phyloP scores from a whole-genome alignment of 2,888 invertebrate species.

The Thalpophila matura region DNA sequence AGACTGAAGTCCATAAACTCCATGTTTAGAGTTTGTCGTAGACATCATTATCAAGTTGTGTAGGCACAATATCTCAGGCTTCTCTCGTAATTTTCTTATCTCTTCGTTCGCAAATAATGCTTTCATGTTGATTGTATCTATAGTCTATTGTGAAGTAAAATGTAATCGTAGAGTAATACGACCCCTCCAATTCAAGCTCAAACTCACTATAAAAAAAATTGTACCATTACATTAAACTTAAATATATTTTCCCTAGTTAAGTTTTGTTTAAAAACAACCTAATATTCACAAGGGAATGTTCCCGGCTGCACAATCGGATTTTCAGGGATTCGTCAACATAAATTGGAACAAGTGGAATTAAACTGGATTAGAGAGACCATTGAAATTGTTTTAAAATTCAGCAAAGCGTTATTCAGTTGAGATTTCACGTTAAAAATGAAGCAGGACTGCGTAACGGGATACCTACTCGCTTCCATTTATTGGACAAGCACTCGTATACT shows the following conservation, averaged over 20 bases:
- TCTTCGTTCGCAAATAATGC: slow-evolving; percentile 66
- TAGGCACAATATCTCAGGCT: slow-evolving; percentile 60
- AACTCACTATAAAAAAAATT: not conserved
- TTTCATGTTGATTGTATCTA: slow-evolving; percentile 50
- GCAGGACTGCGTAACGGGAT: not conserved
- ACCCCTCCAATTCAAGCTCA: slow-evolving; percentile 10
- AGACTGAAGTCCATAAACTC: slow-evolving; percentile 35
- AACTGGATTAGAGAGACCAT: slow-evolving; percentile 39
- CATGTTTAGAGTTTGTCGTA: slow-evolving; percentile 42
- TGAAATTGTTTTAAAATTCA: slow-evolving; percentile 46
- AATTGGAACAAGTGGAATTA: slow-evolving; percentile 44
- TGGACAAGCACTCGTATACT: not conserved
- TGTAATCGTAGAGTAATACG: slow-evolving; percentile 13
- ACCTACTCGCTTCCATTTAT: slow-evolving; percentile 17
- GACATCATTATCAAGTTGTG: slow-evolving; percentile 42
- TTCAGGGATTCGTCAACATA: slow-evolving; percentile 44
- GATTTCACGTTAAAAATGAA: slow-evolving; percentile 25
- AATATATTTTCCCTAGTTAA: slow-evolving; percentile 15
- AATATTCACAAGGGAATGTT: slow-evolving; percentile 19
- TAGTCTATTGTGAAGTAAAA: slow-evolving; percentile 30
- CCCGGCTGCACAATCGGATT: slow-evolving; percentile 42
- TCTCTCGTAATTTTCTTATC: slow-evolving; percentile 68
- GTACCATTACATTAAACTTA: not conserved
- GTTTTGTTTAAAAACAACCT: slow-evolving; percentile 24
- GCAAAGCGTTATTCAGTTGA: slow-evolving; percentile 39